Percentiles rank a stretch among this genome's conserved stretches.
phyloP scores from a whole-genome alignment of 1,140 invertebrate species.

The Ganaspis sp. region DNA sequence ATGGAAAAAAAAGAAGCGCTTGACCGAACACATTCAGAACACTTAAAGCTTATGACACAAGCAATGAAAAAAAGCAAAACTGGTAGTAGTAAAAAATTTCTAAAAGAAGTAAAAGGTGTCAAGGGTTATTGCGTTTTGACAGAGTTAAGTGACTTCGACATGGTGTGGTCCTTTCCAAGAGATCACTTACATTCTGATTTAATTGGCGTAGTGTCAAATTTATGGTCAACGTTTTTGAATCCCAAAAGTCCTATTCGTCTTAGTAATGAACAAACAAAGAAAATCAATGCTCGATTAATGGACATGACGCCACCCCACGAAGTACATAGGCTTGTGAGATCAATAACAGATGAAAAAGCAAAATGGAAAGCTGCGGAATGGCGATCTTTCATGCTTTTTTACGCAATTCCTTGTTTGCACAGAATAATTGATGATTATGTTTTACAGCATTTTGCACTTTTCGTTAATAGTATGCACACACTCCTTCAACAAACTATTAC shows the following conservation, averaged over 20 bases:
- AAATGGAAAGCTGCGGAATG: constrained; percentile 44
- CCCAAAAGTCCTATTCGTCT: constrained; percentile 14
- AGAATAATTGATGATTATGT: constrained; percentile 1
- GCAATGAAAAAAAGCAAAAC: background rate
- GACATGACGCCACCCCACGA: constrained; percentile 31
- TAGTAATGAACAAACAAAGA: constrained; percentile 7
- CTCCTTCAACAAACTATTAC: background rate
- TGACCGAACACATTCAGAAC: background rate
- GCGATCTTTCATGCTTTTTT: constrained; percentile 39
- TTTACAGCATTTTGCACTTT: background rate
- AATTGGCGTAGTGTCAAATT: constrained; percentile 11
- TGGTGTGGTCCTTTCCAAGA: constrained; percentile 30
- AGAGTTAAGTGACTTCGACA: constrained; percentile 29
- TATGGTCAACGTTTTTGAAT: background rate
- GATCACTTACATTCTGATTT: constrained; percentile 41
- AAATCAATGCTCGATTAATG: constrained; percentile 35
- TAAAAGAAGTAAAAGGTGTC: constrained; percentile 34
- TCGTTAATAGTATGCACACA: background rate
- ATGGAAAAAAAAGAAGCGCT: background rate
- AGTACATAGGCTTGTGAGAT: constrained; percentile 36
- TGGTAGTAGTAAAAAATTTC: background rate
- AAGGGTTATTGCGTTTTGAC: constrained; percentile 35
- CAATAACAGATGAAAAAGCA: constrained; percentile 2
- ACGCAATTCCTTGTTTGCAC: constrained; percentile 37
- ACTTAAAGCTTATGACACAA: background rate